These are phyloP conservation scores for Mormoops blainvillei DNA, from an alignment of 2,113 vertebrate genomes.

Conservation along the genomic window DNA sequence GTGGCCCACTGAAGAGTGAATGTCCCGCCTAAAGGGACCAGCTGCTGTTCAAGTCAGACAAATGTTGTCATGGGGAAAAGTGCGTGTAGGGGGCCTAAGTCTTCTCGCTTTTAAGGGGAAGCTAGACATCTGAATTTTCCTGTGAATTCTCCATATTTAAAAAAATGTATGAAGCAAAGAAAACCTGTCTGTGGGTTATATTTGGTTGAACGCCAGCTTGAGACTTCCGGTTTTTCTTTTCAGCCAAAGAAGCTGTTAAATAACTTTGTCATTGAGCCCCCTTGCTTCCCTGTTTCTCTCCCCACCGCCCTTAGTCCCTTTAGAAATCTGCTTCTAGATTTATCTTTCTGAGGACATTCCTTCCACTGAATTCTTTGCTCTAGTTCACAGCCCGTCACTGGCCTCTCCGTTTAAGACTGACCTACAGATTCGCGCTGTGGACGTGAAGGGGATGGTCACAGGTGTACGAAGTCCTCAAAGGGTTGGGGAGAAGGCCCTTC, in stretches of 20 bases:
- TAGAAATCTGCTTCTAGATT: neutral
- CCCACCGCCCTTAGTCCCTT: neutral
- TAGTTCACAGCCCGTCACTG: neutral
- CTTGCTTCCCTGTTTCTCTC: too few relatives aligned
- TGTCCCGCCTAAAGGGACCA: rapidly evolving
- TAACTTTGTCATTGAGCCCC: neutral
- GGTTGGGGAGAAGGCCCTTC: rapidly evolving
- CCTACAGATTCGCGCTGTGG: too few relatives aligned
- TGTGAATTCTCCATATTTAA: neutral
- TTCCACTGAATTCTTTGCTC: neutral
- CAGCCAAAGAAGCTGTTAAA: neutral
- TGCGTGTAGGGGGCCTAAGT: neutral
- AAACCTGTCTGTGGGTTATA: neutral
- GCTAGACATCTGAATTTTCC: neutral
- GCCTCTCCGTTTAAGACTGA: neutral
- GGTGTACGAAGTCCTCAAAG: too few relatives aligned
- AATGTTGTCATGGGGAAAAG: rapidly evolving
- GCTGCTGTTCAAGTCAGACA: too few relatives aligned
- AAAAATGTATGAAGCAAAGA: neutral
- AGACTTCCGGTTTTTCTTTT: neutral
- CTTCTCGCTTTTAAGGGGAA: neutral
- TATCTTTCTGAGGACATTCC: too few relatives aligned
- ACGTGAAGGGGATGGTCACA: rapidly evolving
- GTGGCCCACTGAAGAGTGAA: neutral
- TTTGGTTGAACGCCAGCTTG: neutral